Base-by-base conservation (phyloP, 2,888 invertebrate species). In the Drosophila mayaguana region DNA sequence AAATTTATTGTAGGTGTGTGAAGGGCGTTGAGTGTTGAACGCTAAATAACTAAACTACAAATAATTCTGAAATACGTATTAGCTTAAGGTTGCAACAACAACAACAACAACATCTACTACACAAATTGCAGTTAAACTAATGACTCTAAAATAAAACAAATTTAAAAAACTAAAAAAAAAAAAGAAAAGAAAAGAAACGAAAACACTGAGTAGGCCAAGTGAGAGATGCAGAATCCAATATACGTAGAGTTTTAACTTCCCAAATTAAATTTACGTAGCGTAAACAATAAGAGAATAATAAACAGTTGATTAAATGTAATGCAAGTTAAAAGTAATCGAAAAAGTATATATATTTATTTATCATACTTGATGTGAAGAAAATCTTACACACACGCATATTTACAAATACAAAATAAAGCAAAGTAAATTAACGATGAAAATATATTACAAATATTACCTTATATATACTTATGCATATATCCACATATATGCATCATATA, bases 61-160 rank as follows among this genome's bases (percentile, higher is more conserved):
- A 12, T 18, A 32, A 50, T 32, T 82, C 80, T 67, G 71, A 88
- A 91, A 92, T 93, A 93, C 93, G 92, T 92, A 93, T 91, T 92
- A 92, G 92, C 82, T 70, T 90, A 92, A 92, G 91, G 92, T 88
- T 87, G 88, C 85, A 90, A 91, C 88, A 89, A 84, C 91, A 73
- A 78, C 72, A 56, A 67, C 45, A 55, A 67, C 50, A 74, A 61
- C 25, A 40, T 20, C 25, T 14, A 32, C 18, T 20, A 50, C 12
- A 45, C 22, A 63, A 54, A 48, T 54, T 34, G 32, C 42, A 63
- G 22, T 38, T 38, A 60, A 56, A 32, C 32, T 18, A 56, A 48
- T 25, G 45, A 45, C 54, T 20, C 48, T 40, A 53, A 57, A 55
- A 36, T 20, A 34, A 3, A 42, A 34, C 12, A 43, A 56, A 43